Evolutionary conservation across 2,888 invertebrate genomes (phyloP), one percentile per base, ranked within the genome.

Genomic region (Tetramorium bicarinatum): DNA sequence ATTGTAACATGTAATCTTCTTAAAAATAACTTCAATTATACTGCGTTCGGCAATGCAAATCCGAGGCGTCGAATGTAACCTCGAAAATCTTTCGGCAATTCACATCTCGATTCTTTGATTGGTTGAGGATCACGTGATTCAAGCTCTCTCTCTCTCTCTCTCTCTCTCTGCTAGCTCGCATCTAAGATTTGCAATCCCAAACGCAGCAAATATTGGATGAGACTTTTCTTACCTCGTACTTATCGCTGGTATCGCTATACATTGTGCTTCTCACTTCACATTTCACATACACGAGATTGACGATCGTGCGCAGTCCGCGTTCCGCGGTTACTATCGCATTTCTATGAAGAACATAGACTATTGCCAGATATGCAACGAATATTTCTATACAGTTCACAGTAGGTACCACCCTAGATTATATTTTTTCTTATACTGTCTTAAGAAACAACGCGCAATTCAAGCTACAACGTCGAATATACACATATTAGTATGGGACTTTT

Each of bases 1-100:
- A 52, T 52, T 52, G 52, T 52, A 52, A 52, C n/a, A 52, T 52
- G n/a, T 47, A 47, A 47, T 47, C 44, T n/a, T 52, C 52, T 52
- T 52, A 52, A 52, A 52, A 52, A n/a, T 52, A 52, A 52, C 8
- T 52, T 52, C 8, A 52, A 52, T 52, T n/a, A 52, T 52, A 52
- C 52, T 8, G 52, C n/a, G n/a, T 52, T 52, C n/a, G 52, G 52
- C 52, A 52, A 52, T 52, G 52, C 52, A 52, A 52, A 52, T 52
- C n/a, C 52, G 52, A 52, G 52, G 52, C n/a, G 52, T 52, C 52
- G n/a, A n/a, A 52, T n/a, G 52, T 52, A n/a, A 52, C n/a, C 8
- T 52, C n/a, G 52, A 52, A 52, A 52, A 56, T 56, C 56, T 11
- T 56, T 56, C 56, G 25, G 56, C 52, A 56, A 56, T 56, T 56